These are phyloP conservation scores for Oreortyx pictus DNA, from an alignment of 2,797 vertebrate genomes.

Conservation along the genomic window DNA sequence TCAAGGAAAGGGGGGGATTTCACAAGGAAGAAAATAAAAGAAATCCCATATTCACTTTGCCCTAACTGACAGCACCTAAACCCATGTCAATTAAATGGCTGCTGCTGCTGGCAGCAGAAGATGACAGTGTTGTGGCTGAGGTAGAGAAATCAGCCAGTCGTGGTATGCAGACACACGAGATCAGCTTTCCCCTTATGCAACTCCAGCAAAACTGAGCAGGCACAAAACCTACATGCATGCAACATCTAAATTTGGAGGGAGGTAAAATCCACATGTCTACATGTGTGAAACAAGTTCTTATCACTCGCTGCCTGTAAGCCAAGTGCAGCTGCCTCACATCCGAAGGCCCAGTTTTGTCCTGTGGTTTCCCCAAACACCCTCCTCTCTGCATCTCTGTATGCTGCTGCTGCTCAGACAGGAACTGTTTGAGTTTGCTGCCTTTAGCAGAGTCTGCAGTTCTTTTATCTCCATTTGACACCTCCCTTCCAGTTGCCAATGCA, in stretches of 20 bases:
- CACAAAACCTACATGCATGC: not conserved
- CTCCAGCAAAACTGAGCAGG: not conserved
- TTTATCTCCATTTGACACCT: slow-evolving; percentile 52
- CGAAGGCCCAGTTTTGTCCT: slow-evolving; percentile 32
- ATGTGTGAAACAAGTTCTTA: not conserved
- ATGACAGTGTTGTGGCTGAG: not conserved
- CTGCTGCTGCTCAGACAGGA: slow-evolving; percentile 44
- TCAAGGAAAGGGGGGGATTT: not conserved
- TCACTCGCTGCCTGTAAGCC: not conserved
- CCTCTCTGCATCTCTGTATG: not conserved
- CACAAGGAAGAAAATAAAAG: not conserved
- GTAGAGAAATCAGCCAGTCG: not conserved
- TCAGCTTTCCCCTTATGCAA: not conserved
- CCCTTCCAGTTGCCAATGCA: not conserved
- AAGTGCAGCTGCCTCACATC: not conserved
- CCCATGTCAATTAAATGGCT: not conserved
- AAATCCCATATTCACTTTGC: not conserved
- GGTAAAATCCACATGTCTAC: not conserved
- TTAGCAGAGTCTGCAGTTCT: slow-evolving; percentile 7
- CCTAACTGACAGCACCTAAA: not conserved
- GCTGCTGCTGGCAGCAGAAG: not conserved
- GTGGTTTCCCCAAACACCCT: slow-evolving; percentile 23
- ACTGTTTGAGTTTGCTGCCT: not conserved
- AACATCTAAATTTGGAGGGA: not conserved
- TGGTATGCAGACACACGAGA: not conserved